A percentile compares a stretch with the other conserved stretches of the same genome.
phyloP scores from a whole-genome alignment of 1,140 invertebrate species.

The Apocrypta bakeri region DNA sequence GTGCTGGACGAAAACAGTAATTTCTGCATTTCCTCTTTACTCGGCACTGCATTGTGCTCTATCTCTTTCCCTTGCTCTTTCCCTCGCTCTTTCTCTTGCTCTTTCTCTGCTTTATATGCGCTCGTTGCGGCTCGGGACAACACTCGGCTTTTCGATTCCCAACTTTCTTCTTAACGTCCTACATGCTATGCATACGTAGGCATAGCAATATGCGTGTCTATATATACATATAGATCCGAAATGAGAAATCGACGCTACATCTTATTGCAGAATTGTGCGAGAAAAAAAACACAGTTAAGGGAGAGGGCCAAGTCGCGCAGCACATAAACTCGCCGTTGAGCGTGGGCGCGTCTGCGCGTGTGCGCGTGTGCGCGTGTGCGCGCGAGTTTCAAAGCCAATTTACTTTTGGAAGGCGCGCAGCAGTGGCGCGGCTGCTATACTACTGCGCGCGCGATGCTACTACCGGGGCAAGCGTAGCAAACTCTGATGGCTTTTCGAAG shows the following conservation, averaged over 20 bases:
- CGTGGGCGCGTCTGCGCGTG: no score
- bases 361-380: no score
- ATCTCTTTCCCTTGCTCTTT: not conserved
- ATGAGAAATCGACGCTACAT: no score
- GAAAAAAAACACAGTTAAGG: not conserved
- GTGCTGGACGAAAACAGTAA: not conserved
- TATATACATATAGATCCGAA: no score
- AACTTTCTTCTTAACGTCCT: no score
- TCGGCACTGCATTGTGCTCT: no score
- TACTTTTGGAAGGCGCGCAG: constrained; percentile 25
- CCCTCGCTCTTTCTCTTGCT: not conserved
- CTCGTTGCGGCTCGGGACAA: not conserved
- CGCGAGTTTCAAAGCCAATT: constrained; percentile 33
- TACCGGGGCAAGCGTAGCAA: not conserved
- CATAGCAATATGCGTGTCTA: no score
- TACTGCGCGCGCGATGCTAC: no score
- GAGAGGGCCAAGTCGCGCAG: not conserved
- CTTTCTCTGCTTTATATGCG: not conserved
- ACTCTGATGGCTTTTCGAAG: constrained; percentile 45
- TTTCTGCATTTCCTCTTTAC: not conserved
- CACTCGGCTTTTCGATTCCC: constrained; percentile 6
- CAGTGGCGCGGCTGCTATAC: no score
- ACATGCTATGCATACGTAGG: no score
- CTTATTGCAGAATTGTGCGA: not conserved
- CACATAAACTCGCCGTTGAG: not conserved